Evolutionary conservation across 2,888 invertebrate species (phyloP), one percentile per base, ranked within the genome.

Genomic region (Sarcophaga carnaria): DNA sequence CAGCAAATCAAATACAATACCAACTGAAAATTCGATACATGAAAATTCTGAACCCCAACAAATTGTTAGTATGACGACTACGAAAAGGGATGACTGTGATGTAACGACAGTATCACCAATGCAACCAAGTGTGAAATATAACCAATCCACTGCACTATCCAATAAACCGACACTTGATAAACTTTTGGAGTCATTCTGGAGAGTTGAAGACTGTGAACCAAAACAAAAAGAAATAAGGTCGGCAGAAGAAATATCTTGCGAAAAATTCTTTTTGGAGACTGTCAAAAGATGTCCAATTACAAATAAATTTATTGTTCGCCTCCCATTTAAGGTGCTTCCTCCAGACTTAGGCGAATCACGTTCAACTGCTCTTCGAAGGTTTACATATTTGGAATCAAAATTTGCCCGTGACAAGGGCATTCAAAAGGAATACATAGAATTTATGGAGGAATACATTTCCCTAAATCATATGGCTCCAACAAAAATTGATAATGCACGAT

Each of bases 231-330:
- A 77, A 60, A 77, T 17, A 8, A 27, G 63, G 14, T 69, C 80
- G 14, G 1, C 14, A n/a, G 84, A 85, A 47, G 80, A 80, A 74
- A 20, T n/a, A 4, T 25, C 12, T 8, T 82, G 75, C 25, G 71
- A 86, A 79, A 45, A 60, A 37, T 70, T 75, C 5, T 82, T 76
- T 60, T 49, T 47, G 27, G 49, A 77, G 10, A 80, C 85, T 45
- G 60, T 67, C 20, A 62, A 54, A 69, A 47, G 78, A 25, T 84
- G 83, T 45, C 59, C 75, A 12, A 54, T 20, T 37, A 77, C 20
- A 20, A 20, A 20, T 20, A 20, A 20, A 20, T 20, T 20, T 20
- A 20, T 20, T 20, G 20, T 20, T 20, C 20, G 20, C 20, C 20
- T 20, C 20, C 20, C 20, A 20, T 20, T 20, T 20, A 20, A 20